Conservation (phyloP, 2,888 invertebrate species). For the Acheta domesticus region DNA sequence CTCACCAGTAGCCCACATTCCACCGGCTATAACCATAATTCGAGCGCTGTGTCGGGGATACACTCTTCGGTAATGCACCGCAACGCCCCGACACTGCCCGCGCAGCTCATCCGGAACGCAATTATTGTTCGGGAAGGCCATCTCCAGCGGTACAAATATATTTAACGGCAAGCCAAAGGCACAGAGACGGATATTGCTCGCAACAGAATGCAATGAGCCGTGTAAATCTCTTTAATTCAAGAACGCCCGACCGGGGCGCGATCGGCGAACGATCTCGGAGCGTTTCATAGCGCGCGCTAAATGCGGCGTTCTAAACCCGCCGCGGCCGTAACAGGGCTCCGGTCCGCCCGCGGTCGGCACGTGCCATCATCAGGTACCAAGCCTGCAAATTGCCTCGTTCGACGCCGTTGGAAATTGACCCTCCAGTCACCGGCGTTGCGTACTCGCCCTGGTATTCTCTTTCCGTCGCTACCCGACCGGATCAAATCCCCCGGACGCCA, state of each 20-base stretch:
- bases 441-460: not conserved
- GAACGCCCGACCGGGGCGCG: not conserved
- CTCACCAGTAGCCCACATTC: not conserved
- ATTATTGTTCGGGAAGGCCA: not conserved
- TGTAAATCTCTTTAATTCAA: constrained; percentile 1
- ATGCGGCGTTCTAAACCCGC: not conserved
- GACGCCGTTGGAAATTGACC: not conserved
- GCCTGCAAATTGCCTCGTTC: not conserved
- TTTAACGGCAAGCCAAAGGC: not conserved
- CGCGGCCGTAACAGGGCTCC: not conserved
- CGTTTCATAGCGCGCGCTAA: not conserved
- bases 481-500: not conserved
- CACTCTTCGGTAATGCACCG: not conserved
- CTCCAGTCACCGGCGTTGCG: not conserved
- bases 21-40: not conserved
- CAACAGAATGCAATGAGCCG: not conserved
- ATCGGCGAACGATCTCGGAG: not conserved
- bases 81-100: not conserved
- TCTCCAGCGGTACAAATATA: not conserved
- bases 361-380: not conserved
- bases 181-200: not conserved
- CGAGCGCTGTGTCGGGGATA: not conserved
- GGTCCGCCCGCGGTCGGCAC: not conserved
- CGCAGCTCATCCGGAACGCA: not conserved
- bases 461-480: not conserved